These are phyloP conservation scores for Molanna angustata DNA, from an alignment of 2,888 invertebrate genomes.

Conservation along the genomic window DNA sequence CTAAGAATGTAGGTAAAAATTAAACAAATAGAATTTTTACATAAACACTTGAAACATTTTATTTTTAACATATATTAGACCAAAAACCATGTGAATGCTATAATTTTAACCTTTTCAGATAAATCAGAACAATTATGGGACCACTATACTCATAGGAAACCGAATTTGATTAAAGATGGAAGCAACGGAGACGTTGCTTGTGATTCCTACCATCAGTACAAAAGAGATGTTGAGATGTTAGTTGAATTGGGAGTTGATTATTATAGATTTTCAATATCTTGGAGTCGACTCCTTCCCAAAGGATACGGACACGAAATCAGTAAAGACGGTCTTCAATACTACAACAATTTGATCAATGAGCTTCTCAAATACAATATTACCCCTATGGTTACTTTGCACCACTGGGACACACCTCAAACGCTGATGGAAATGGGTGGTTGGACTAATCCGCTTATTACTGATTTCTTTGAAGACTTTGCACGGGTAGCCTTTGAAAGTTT, in stretches of 20 bases:
- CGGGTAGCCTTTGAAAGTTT: conserved; percentile 50
- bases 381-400: conserved; percentile 64
- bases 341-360: conserved; percentile 59
- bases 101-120: conserved; percentile 41
- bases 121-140: conserved; percentile 70
- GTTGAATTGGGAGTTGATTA: conserved; percentile 54
- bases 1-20: too few species aligned
- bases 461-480: conserved; percentile 62
- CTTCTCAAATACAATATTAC: conserved; percentile 53
- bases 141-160: conserved; percentile 54
- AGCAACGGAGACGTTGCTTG: conserved; percentile 63
- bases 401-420: conserved; percentile 63
- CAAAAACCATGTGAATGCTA: neutral
- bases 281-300: conserved; percentile 65
- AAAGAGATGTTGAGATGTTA: conserved; percentile 59
- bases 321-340: conserved; percentile 55
- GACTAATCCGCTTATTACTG: conserved; percentile 59
- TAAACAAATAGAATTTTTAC: too few species aligned
- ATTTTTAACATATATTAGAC: too few species aligned
- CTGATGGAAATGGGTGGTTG: conserved; percentile 46
- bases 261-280: conserved; percentile 63
- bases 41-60: too few species aligned
- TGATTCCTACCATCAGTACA: conserved; percentile 63
- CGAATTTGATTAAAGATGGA: conserved; percentile 53
- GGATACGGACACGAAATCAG: conserved; percentile 52